Conservation (phyloP, 2,888 invertebrate genomes). For the Aphodius granarius region DNA sequence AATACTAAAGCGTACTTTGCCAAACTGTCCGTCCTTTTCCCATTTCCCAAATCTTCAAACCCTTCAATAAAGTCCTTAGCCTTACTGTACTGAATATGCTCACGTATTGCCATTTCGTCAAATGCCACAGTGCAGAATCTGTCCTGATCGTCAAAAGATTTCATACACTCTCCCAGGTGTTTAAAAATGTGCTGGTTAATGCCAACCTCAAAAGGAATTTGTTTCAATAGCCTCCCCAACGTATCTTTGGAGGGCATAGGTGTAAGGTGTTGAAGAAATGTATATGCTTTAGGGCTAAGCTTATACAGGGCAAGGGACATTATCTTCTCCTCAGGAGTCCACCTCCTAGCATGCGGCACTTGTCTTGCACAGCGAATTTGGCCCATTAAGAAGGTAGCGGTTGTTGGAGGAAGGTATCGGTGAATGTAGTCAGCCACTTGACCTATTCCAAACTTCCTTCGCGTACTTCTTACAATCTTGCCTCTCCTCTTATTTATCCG, state of each 20-base stretch:
- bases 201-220: conserved; percentile 27
- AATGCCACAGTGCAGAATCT: conserved; percentile 16
- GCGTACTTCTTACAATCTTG: too few relatives aligned
- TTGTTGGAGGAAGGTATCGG: too few relatives aligned
- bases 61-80: neutral
- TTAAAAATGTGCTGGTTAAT: conserved; percentile 20
- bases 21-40: too few relatives aligned
- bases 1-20: too few relatives aligned
- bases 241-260: conserved; percentile 18
- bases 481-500: too few relatives aligned
- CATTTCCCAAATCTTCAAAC: neutral
- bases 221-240: conserved; percentile 22
- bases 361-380: too few relatives aligned
- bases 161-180: neutral
- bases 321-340: neutral
- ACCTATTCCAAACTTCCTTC: too few relatives aligned
- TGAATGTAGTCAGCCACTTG: too few relatives aligned
- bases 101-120: neutral
- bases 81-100: neutral
- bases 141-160: conserved; percentile 18
- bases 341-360: neutral
- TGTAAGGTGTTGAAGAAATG: conserved; percentile 22
- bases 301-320: neutral
- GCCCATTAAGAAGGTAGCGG: too few relatives aligned
- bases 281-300: conserved; percentile 4